Evolutionary conservation across 2,797 vertebrate genomes (phyloP), one percentile per base, ranked within the genome.

Genomic region (Dallia pectoralis): DNA sequence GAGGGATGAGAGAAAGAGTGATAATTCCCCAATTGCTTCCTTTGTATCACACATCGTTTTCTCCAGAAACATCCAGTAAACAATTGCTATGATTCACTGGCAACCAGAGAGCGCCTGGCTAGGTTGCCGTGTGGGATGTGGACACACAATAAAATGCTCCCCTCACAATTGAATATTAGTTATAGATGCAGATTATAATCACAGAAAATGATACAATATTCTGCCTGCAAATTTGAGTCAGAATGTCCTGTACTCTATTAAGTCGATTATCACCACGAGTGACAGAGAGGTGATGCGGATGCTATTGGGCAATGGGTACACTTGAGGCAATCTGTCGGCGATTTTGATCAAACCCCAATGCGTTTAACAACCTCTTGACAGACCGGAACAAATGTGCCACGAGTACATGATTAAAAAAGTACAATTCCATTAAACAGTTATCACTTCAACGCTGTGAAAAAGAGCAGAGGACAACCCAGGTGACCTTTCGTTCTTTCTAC

Each of bases 391-490:
- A 70, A 80, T 83, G 73, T 74, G 73, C 73, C 77, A 30, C 68
- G 70, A 33, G 36, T 78, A 78, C 62, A 51, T 70, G 69, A 74
- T 75, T 74, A 72, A 84, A 83, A 75, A 81, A 72, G 44, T 48
- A 78, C 71, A 74, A 81, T 81, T 82, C 84, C 64, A 85, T 89
- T 81, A 87, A 86, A 83, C 82, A 80, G 82, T 83, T 82, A 84
- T 81, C 76, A 71, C 69, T 74, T 67, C 84, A 85, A 77, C 77
- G 84, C 79, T 85, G 70, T 72, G 76, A 81, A 83, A 85, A 77
- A 70, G 73, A 80, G 73, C 73, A 33, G 16, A 71, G 47, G 67
- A 74, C 77, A 87, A 88, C 85, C 80, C 75, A 77, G 71, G 48
- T 67, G 69, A 79, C 70, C 72, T 78, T 49, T 71, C 16, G 29